Percentiles rank a stretch among this genome's conserved stretches.
Conservation (phyloP, 2,113 vertebrate genomes). For the Psephotus haematonotus region DNA sequence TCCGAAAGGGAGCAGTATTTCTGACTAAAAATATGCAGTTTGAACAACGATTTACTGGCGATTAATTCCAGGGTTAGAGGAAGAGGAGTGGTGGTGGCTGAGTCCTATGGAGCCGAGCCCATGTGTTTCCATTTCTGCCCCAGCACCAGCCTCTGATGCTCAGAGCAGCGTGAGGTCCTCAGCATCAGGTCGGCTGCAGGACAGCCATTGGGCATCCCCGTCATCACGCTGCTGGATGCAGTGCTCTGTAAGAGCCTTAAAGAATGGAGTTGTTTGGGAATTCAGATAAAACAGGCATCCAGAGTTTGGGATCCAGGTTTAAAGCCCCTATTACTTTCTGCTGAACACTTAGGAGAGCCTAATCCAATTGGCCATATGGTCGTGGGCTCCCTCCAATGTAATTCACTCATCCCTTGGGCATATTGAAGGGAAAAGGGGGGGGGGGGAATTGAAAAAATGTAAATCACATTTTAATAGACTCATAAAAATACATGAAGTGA, state of each 20-base stretch:
- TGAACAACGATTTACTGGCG: not conserved
- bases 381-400: conserved; percentile 50
- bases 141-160: not conserved
- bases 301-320: conserved; percentile 4
- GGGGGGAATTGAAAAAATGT: conserved; percentile 52
- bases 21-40: not conserved
- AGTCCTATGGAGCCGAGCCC: fast-evolving
- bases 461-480: conserved; percentile 70
- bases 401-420: conserved; percentile 39
- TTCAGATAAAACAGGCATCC: not conserved
- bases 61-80: not conserved
- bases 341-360: conserved; percentile 34
- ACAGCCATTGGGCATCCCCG: not conserved
- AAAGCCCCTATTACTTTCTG: conserved; percentile 22
- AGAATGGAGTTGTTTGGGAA: not conserved
- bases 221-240: fast-evolving
- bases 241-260: not conserved
- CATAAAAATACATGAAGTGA: conserved; percentile 69
- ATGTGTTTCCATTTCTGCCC: fast-evolving
- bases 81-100: not conserved
- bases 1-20: not conserved
- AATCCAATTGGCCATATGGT: conserved; percentile 65
- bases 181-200: fast-evolving
- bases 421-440: not conserved
- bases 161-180: fast-evolving